phyloP scores from a whole-genome alignment of 2,113 vertebrate species.

The Symphodus melops region DNA sequence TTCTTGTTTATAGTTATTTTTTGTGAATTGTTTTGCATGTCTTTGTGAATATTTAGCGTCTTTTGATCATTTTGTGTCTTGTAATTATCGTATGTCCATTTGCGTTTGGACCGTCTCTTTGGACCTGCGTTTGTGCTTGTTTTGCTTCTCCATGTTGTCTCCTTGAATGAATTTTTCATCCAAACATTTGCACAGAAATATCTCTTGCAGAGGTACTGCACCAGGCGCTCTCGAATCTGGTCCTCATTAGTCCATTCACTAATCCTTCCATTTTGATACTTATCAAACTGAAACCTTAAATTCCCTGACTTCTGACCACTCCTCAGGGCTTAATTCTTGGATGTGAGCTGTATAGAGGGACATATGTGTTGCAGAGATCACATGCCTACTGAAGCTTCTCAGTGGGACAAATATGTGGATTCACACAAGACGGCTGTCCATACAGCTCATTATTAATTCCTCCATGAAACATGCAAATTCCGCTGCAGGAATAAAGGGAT shows the following conservation, averaged over 20 bases:
- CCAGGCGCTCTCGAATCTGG: too few species aligned
- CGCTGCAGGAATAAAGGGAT: slow-evolving; percentile 62
- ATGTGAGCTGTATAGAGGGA: slow-evolving; percentile 19
- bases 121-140: too few species aligned
- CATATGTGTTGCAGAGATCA: slow-evolving; percentile 41
- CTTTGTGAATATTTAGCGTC: neutral
- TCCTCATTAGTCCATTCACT: too few species aligned
- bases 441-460: slow-evolving; percentile 77
- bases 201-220: too few species aligned
- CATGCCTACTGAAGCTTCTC: slow-evolving; percentile 41
- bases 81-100: neutral
- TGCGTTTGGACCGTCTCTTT: neutral
- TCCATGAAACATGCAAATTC: slow-evolving; percentile 82
- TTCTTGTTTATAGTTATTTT: neutral
- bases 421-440: slow-evolving; percentile 65
- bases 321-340: neutral
- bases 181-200: too few species aligned
- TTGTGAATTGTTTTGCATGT: neutral
- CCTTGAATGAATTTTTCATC: neutral
- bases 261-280: neutral
- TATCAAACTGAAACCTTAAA: neutral
- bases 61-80: neutral
- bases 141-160: neutral
- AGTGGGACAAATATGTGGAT: slow-evolving; percentile 77
- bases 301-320: neutral